These are phyloP conservation scores for Prunella fulvescens DNA, from an alignment of 2,113 vertebrate species.

Conservation along the genomic window DNA sequence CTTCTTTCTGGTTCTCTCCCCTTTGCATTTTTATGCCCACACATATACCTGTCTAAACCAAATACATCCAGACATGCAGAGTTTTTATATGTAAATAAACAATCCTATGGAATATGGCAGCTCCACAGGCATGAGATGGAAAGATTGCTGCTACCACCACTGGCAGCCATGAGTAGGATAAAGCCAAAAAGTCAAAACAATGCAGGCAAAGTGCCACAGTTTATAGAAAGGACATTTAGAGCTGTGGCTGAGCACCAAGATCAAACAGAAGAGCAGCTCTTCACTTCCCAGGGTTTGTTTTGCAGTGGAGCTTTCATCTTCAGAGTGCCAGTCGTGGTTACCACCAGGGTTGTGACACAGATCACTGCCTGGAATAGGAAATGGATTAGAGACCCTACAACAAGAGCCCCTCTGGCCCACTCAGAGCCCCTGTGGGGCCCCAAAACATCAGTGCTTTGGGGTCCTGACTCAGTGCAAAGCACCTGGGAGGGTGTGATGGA, in stretches of 20 bases:
- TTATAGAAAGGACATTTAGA: neutral
- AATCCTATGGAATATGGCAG: too few relatives aligned
- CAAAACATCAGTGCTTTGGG: too few relatives aligned
- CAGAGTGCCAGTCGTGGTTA: fast-evolving
- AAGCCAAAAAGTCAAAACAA: neutral
- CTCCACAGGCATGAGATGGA: neutral
- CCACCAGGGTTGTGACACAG: neutral
- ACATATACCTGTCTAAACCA: neutral
- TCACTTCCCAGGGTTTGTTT: neutral
- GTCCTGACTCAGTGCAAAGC: neutral
- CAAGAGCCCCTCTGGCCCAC: neutral
- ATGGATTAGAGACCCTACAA: neutral
- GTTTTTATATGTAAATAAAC: neutral
- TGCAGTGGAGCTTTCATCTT: neutral
- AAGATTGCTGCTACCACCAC: neutral
- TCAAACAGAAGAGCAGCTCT: neutral
- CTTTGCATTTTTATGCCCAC: neutral
- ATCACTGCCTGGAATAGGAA: neutral
- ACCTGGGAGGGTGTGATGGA: fast-evolving
- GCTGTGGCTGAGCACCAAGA: neutral
- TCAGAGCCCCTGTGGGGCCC: neutral
- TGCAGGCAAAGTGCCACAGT: neutral
- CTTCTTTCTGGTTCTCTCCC: neutral
- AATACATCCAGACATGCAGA: neutral
- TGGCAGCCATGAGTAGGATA: neutral